Evolutionary conservation across 2,797 vertebrate genomes (phyloP), one percentile per base, ranked within the genome.

Genomic region (Petrocephalus schoutedeni): DNA sequence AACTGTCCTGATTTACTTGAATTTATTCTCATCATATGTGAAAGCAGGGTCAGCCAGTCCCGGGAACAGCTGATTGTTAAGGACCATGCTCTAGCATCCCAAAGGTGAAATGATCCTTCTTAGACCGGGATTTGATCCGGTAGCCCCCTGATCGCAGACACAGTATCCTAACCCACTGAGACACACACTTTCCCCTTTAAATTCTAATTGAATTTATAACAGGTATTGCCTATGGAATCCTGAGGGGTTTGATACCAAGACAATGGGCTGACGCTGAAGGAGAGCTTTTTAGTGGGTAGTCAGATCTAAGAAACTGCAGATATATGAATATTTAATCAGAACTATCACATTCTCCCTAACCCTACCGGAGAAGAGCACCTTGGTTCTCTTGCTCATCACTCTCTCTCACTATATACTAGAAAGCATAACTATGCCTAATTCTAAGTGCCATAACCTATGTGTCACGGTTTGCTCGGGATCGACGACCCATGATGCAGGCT

Each of bases 281-380:
- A 77, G 14, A 45, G 71, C 71, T 45, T 77, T 77, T 45, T 45
- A 45, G 32, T 7, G 71, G 5, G 36, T 77, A 32, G 36, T 77
- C 71, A 45, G 41, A 77, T 77, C 6, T 41, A 77, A 45, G 36
- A 28, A 45, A 19, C 36, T 14, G 41, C 14, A 77, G 36, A 41
- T 77, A 45, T 45, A 77, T 77, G 16, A 77, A 77, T 77, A 45
- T 77, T 77, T 36, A 77, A 77, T 77, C 71, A 77, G 36, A 77
- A 16, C 71, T 77, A 41, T 45, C 16, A 2, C 71, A 77, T 77
- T 45, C 16, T 16, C 71, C 71, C 32, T 36, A 19, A 45, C 14
- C 71, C 71, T 77, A 77, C 16, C 19, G 71, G 2, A 77, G 36
- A 36, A 77, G 71, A 16, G 71, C 71, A 45, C 6, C 19, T 45